Base-by-base conservation (phyloP, 2,113 vertebrate species). In the Suricata suricatta region DNA sequence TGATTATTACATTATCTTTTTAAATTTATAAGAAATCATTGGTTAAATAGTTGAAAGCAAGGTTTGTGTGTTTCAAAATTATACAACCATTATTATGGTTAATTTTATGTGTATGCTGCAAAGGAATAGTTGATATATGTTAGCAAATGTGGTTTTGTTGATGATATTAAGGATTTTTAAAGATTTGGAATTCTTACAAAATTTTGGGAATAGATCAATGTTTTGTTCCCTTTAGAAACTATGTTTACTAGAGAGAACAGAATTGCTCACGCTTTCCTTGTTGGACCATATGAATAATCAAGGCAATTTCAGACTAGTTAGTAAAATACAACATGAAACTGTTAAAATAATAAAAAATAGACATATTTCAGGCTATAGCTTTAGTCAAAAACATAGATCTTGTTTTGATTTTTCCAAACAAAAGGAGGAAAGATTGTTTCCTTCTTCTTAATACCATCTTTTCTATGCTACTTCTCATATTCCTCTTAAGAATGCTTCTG, bases 361-460 rank as follows among this genome's bases (percentile, higher is more conserved):
- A 71, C 44, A n/a, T 68, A 82, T 72, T 88, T 97, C 41, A 83
- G 63, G 5, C 52, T 97, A 44, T 87, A 63, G 69, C n/a, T 83
- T 85, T 10, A 68, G 29, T 33, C 44, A 63, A 68, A 71, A 96
- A 66, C 66, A 82, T 92, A 31, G 60, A 69, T 80, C n/a, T 83
- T 79, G 44, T 97, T 96, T 96, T 93, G 79, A 83, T 95, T 97
- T 98, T 90, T 97, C 74, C 64, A 95, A 93, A 92, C 68, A 79
- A 87, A 14, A 44, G 23, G 63, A 92, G 31, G 15, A 66, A 79
- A 71, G 16, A 38, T 44, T 44, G 2, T 77, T 86, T 63, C 16
- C 35, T 85, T 57, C 52, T 52, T 52, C 54, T 57, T 57, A 57
- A 57, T 7, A 57, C 7, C 17, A 57, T 7, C 17, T 21, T 57